Base-by-base conservation (phyloP, 1,140 invertebrate genomes). In the Papilio xuthus region DNA sequence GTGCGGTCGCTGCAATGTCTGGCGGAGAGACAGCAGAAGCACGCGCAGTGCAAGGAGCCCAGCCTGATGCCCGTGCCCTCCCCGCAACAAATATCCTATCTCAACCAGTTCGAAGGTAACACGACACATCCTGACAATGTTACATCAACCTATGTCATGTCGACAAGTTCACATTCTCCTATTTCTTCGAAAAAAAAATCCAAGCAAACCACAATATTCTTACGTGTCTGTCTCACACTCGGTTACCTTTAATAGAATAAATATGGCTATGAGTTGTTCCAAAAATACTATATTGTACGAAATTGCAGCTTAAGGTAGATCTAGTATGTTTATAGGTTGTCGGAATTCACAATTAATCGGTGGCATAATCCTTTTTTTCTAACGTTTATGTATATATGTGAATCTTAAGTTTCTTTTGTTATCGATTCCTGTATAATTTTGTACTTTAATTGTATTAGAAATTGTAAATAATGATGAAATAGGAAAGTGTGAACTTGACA, bases 11-110 rank as follows among this genome's bases (percentile, higher is more conserved):
- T 97, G 83, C 96, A 97, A 94, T 96, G 96, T 88, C 95, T 97
- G 93, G 96, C 96, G 86, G 96, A 96, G 94, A 96, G 97, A 91
- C 96, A 97, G 84, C 96, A 97, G 89, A 95, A 95, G 89, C 85
- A 82, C 79, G 83, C 83, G 47, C 86, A 88, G 77, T 94, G 94
- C 23, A 97, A 98, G 93, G 97, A 98, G 93, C 97, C 97, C 37
- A 98, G 98, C 94, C 94, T 99, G 81, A 99, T 99, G 97, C 98
- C 98, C 63, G 98, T 99, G 82, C 98, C 98, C 80, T 99, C 98
- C 77, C 98, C 98, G 41, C 98, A 99, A 94, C 98, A 98, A 95
- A 98, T 99, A 90, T 98, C 98, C 85, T 99, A 99, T 95, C 95
- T 99, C 80, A 98, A 98, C 95, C 97, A 98, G 79, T 99, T 99